These are phyloP conservation scores for Habropoda laboriosa DNA, from an alignment of 1,140 invertebrate genomes.

Conservation along the genomic window DNA sequence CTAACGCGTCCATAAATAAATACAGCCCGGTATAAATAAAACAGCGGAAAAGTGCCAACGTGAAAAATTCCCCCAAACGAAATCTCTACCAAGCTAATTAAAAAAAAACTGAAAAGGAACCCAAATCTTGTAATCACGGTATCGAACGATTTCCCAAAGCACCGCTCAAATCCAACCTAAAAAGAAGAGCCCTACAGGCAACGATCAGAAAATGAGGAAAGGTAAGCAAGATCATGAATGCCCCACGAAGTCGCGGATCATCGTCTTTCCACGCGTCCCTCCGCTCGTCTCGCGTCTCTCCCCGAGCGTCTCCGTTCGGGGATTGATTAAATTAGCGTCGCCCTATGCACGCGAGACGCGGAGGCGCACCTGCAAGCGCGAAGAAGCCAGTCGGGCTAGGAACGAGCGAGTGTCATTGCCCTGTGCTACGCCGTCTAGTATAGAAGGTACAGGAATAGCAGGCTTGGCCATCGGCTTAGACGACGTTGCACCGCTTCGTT, in stretches of 20 bases:
- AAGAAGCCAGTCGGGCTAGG: slow-evolving; percentile 59
- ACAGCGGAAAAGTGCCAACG: too few species aligned
- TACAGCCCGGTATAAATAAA: too few species aligned
- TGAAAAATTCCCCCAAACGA: too few species aligned
- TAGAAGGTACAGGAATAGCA: slow-evolving; percentile 72
- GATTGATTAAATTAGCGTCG: slow-evolving; percentile 69
- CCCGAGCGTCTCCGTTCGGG: too few species aligned
- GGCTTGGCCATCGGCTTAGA: slow-evolving; percentile 64
- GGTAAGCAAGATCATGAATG: neutral
- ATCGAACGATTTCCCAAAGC: too few species aligned
- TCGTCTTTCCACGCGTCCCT: neutral
- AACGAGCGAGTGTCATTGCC: slow-evolving; percentile 68
- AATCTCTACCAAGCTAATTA: too few species aligned
- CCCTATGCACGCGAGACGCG: slow-evolving; percentile 52
- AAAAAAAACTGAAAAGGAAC: too few species aligned
- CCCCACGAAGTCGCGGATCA: neutral
- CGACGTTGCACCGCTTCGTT: slow-evolving; percentile 63
- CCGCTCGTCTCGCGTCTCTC: neutral
- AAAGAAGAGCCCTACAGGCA: too few species aligned
- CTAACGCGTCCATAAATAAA: too few species aligned
- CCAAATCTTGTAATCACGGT: too few species aligned
- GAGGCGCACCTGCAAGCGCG: slow-evolving; percentile 66
- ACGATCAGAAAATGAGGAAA: too few species aligned
- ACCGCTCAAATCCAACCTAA: too few species aligned
- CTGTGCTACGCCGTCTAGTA: slow-evolving; percentile 67